Base-by-base conservation (phyloP, 2,113 vertebrate genomes). In the Brachyhypopomus gauderio region DNA sequence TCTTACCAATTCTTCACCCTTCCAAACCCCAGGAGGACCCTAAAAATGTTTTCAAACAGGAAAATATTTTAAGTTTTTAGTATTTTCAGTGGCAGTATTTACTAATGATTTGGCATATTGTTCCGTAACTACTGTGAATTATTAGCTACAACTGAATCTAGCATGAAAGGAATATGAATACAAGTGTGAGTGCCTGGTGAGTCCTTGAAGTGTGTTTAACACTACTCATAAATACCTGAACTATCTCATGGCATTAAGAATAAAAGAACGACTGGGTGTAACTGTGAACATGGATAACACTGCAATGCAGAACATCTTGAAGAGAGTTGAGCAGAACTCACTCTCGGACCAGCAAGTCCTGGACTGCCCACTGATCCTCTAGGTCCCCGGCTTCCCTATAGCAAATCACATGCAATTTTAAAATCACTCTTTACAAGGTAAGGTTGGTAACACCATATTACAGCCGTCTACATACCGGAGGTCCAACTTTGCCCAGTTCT, bases 401-500 rank as follows among this genome's bases (percentile, higher is more conserved):
- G 58, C 79, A 8, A 83, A 11, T 67, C 2, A 62, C 27, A 79
- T 76, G 66, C 22, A 66, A 45, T 25, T 71, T 76, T 14, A 70
- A 52, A 7, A 27, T 19, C 34, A n/a, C 23, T 59, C 22, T 36
- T 59, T 52, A 41, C 1, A 19, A 25, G 30, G 16, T 45, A 27
- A 41, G n/a, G 3, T 48, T 52, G 4, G 59, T 0, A 59, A 4
- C 48, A 45, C 1, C 64, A 3, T 45, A 63, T 9, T 3, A 55
- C n/a, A 36, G 38, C 52, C 1, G 17, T 20, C 0, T 92, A 96
- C 96, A 96, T 89, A 99, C 97, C 80, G 91, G 73, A 7, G 92
- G 69, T 81, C 97, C 97, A 34, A 90, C 91, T 88, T 90, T 96
- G n/a, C 97, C 97, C 69, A 99, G 89, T 91, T 98, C 97, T 85